Evolutionary conservation across 2,888 invertebrate genomes (phyloP).

Genomic region (Mesochorus sp.): DNA sequence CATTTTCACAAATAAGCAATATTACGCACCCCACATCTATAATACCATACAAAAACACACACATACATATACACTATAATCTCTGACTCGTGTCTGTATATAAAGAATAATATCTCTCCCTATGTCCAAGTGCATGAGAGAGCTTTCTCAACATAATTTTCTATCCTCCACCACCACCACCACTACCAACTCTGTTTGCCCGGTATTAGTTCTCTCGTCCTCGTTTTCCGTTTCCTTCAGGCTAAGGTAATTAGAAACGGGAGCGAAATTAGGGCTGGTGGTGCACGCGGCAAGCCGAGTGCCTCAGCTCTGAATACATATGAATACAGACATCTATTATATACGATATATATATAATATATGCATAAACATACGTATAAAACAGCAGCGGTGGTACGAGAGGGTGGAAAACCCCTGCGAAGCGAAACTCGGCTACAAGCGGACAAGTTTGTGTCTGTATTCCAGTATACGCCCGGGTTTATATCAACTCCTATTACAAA

Average conservation of each 20-base stretch:
- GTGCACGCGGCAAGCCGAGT: conserved; percentile 56
- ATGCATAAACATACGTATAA: conserved; percentile 3
- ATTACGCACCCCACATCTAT: background rate
- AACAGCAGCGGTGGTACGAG: conserved; percentile 31
- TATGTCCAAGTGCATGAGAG: background rate
- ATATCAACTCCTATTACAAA: conserved; percentile 34
- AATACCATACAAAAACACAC: background rate
- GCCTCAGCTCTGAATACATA: conserved; percentile 13
- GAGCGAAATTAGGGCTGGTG: conserved; percentile 58
- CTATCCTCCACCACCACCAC: conserved; percentile 18
- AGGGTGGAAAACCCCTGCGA: conserved; percentile 56
- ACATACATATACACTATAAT: background rate
- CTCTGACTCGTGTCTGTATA: background rate
- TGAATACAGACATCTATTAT: background rate
- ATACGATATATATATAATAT: conserved; percentile 1
- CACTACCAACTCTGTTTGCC: conserved; percentile 5
- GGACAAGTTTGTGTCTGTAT: conserved; percentile 27
- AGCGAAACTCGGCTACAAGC: conserved; percentile 33
- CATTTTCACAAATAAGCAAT: background rate
- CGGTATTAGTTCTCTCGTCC: conserved; percentile 55
- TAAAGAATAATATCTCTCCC: conserved; percentile 27
- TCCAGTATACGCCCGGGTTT: background rate
- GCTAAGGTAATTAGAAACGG: conserved; percentile 65
- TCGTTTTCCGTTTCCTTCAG: conserved; percentile 59
- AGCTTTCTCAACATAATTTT: conserved; percentile 54